Evolutionary conservation across 2,113 vertebrate species (phyloP).

Genomic region (Monopterus albus): DNA sequence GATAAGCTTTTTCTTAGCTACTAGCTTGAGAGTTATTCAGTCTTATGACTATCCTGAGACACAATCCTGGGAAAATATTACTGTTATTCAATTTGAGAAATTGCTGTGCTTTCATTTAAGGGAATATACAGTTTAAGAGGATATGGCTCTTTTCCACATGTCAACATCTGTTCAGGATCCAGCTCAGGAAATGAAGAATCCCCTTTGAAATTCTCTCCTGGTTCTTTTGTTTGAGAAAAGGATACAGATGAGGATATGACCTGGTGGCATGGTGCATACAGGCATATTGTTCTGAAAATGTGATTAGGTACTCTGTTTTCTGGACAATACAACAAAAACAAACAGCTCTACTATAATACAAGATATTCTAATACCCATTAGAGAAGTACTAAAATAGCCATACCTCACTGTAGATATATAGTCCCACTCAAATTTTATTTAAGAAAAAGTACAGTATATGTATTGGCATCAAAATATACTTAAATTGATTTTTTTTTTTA

Average conservation of each 20-base stretch:
- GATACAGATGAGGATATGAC: slow-evolving; percentile 76
- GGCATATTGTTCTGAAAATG: slow-evolving; percentile 62
- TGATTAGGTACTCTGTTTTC: slow-evolving; percentile 28
- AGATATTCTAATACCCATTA: background rate
- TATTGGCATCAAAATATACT: background rate
- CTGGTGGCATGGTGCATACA: slow-evolving; percentile 36
- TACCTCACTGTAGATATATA: background rate
- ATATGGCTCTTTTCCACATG: slow-evolving; percentile 34
- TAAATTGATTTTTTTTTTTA: no score
- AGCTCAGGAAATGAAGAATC: slow-evolving; percentile 53
- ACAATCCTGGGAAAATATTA: background rate
- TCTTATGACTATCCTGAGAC: background rate
- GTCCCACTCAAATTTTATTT: no score
- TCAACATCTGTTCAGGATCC: slow-evolving; percentile 47
- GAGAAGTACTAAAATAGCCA: background rate
- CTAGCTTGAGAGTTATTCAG: background rate
- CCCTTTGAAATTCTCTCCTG: slow-evolving; percentile 48
- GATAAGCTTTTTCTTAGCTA: background rate
- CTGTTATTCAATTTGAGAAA: background rate
- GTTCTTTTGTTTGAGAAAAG: slow-evolving; percentile 66
- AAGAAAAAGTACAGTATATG: background rate
- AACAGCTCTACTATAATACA: slow-evolving; percentile 7
- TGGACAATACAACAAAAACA: slow-evolving; percentile 31
- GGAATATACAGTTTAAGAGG: slow-evolving; percentile 11
- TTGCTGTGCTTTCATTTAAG: background rate